phyloP scores from a whole-genome alignment of 2,113 vertebrate species.

The Corydoras sp. region DNA sequence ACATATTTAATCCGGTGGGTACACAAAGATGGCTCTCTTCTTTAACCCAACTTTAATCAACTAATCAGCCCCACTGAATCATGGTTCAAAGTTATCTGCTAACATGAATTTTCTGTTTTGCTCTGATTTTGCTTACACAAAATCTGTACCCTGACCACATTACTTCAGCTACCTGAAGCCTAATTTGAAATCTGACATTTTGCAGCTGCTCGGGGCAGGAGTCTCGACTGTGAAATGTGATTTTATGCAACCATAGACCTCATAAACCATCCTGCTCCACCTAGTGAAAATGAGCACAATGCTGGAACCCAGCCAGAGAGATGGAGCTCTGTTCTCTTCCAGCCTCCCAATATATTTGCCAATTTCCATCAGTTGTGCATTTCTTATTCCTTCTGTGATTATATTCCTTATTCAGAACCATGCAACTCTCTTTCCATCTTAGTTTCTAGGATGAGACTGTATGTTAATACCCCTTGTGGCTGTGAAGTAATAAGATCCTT shows the following conservation, averaged over 20 bases:
- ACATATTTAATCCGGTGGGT: too few species aligned
- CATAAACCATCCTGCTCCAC: conserved; percentile 24
- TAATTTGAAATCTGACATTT: conserved; percentile 7
- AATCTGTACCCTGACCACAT: background rate
- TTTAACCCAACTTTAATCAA: too few species aligned
- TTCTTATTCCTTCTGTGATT: background rate
- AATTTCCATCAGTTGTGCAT: background rate
- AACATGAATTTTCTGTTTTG: conserved; percentile 4
- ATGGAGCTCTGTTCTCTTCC: conserved; percentile 11
- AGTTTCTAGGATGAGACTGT: conserved; percentile 13
- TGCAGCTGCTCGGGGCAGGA: conserved; percentile 2
- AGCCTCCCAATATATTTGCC: conserved; percentile 10
- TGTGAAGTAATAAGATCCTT: conserved; percentile 19
- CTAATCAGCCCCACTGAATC: too few species aligned
- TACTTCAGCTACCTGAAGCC: background rate
- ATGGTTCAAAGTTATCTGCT: too few species aligned
- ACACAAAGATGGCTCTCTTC: too few species aligned
- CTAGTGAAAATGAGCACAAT: conserved; percentile 9
- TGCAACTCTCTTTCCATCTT: background rate
- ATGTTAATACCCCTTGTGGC: conserved; percentile 10
- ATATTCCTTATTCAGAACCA: background rate
- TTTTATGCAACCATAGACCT: conserved; percentile 28
- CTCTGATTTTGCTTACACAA: background rate
- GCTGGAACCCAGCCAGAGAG: background rate
- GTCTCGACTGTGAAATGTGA: conserved; percentile 27